Conservation (phyloP, 2,888 invertebrate species). For the Tipula lateralis region DNA sequence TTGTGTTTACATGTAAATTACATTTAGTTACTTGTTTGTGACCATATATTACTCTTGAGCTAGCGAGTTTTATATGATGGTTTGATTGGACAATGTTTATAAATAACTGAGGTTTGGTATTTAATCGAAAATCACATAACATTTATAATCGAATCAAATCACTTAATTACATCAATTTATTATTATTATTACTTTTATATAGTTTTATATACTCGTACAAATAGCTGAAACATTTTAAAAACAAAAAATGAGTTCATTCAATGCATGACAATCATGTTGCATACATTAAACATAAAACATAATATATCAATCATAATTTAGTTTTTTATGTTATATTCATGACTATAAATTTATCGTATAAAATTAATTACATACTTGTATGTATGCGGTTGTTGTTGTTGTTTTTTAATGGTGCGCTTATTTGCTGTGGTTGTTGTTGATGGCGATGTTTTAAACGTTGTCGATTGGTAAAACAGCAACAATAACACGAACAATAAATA, state of each 20-base stretch:
- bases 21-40: too few relatives aligned
- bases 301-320: conserved; percentile 13
- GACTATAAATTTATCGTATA: conserved; percentile 24
- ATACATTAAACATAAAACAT: conserved; percentile 24
- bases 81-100: too few relatives aligned
- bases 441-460: conserved; percentile 12
- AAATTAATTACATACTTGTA: conserved; percentile 19
- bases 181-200: not conserved
- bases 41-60: too few relatives aligned
- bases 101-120: too few relatives aligned
- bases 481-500: not conserved
- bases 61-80: too few relatives aligned
- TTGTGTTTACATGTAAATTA: too few relatives aligned
- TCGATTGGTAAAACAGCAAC: not conserved
- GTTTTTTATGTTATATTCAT: not conserved
- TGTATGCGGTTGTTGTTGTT: not conserved
- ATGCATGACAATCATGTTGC: conserved; percentile 24
- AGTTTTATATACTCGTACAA: not conserved
- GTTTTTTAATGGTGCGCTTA: not conserved
- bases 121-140: not conserved
- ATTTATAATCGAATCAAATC: conserved; percentile 19
- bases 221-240: not conserved
- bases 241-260: conserved; percentile 14
- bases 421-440: not conserved
- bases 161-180: conserved; percentile 1